Conservation (phyloP, 2,797 vertebrate genomes). For the Sparus aurata region DNA sequence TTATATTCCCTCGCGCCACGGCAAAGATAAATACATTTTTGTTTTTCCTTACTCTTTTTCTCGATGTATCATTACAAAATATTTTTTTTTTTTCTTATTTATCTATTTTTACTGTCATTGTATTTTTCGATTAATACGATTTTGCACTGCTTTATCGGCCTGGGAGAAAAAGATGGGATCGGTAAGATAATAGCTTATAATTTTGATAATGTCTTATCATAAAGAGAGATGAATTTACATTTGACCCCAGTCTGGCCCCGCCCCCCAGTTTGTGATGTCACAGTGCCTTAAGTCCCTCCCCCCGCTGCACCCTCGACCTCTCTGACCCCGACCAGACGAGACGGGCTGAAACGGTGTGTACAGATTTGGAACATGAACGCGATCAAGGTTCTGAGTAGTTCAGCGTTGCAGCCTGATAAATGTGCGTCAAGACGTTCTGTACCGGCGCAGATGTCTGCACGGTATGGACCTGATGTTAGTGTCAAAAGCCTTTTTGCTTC, state of each 20-base stretch:
- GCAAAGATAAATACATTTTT: constrained; percentile 68
- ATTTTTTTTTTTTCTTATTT: constrained; percentile 9
- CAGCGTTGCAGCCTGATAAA: constrained; percentile 38
- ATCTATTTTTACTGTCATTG: constrained; percentile 11
- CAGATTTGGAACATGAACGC: constrained; percentile 11
- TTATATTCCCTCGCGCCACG: constrained; percentile 62
- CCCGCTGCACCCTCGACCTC: neutral
- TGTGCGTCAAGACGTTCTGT: constrained; percentile 7
- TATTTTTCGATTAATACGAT: constrained; percentile 31
- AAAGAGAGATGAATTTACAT: constrained; percentile 29
- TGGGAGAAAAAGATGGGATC: constrained; percentile 1
- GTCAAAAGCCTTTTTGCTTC: constrained; percentile 24
- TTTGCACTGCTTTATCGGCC: constrained; percentile 31
- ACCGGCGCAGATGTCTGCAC: constrained; percentile 28
- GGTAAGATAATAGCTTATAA: constrained; percentile 24
- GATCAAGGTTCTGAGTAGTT: constrained; percentile 29
- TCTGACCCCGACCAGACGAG: constrained; percentile 6
- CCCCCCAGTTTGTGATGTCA: constrained; percentile 10
- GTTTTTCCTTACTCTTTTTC: constrained; percentile 59
- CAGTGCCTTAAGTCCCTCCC: neutral
- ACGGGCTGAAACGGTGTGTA: constrained; percentile 8
- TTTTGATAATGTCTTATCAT: neutral
- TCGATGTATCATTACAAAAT: constrained; percentile 63
- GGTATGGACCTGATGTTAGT: constrained; percentile 35
- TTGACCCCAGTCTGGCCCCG: constrained; percentile 14